Conservation (phyloP, 1,140 invertebrate genomes). For the Amphibalanus amphitrite region DNA sequence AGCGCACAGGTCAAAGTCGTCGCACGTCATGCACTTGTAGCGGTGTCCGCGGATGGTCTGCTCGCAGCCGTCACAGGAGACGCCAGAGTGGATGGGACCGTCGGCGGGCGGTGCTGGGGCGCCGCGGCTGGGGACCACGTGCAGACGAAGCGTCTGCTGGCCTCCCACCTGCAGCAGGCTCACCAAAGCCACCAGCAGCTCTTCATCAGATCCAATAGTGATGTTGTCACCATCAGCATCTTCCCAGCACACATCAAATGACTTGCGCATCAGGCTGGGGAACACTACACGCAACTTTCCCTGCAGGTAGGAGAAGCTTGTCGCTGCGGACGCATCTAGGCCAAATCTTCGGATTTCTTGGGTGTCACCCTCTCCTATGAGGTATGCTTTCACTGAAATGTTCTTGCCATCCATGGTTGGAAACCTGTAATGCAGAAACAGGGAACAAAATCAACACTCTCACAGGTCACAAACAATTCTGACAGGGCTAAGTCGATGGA, state of each 20-base stretch:
- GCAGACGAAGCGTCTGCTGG: conserved; percentile 13
- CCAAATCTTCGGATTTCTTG: conserved; percentile 37
- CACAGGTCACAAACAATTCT: too few species aligned
- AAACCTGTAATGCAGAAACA: background rate
- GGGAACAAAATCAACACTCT: too few species aligned
- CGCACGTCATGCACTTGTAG: conserved; percentile 68
- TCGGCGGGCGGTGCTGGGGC: conserved; percentile 4
- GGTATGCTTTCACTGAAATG: conserved; percentile 14
- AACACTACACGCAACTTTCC: conserved; percentile 35
- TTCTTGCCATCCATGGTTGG: conserved; percentile 10
- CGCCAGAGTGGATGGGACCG: conserved; percentile 34
- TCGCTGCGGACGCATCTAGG: conserved; percentile 30
- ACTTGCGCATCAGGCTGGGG: conserved; percentile 27
- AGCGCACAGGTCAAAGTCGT: conserved; percentile 65
- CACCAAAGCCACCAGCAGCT: conserved; percentile 40
- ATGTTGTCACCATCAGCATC: conserved; percentile 42
- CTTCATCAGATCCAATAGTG: conserved; percentile 42
- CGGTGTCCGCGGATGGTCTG: conserved; percentile 46
- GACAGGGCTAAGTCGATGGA: too few species aligned
- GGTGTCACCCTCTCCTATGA: conserved; percentile 9
- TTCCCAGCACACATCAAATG: conserved; percentile 37
- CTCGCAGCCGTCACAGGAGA: conserved; percentile 60
- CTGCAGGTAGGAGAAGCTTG: conserved; percentile 31
- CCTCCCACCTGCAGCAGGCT: conserved; percentile 22
- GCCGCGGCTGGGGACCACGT: conserved; percentile 4